Percentiles rank a stretch among this genome's conserved stretches.
Evolutionary conservation across 2,797 vertebrate genomes (phyloP).

Genomic region (Pampus argenteus): DNA sequence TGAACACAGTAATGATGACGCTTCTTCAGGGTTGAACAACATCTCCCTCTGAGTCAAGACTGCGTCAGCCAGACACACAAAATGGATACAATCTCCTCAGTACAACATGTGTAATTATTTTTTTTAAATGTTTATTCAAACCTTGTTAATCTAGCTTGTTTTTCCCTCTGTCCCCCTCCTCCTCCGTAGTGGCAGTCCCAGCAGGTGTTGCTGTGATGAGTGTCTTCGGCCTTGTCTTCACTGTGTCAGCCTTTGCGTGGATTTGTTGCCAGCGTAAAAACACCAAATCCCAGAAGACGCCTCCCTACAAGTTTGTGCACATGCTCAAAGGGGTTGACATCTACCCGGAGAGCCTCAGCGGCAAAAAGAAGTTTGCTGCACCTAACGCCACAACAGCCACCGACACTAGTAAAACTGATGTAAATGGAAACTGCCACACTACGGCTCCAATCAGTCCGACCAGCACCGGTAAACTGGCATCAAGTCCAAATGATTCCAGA

Average conservation of each 20-base stretch:
- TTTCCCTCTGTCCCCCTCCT: slow-evolving; percentile 38
- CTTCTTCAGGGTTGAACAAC: slow-evolving; percentile 37
- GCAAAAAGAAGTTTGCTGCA: slow-evolving; percentile 94
- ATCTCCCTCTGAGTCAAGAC: slow-evolving; percentile 57
- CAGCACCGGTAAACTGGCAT: slow-evolving; percentile 67
- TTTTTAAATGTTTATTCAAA: background rate
- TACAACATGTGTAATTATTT: slow-evolving; percentile 7
- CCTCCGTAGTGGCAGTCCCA: slow-evolving; percentile 90
- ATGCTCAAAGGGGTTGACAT: slow-evolving; percentile 99
- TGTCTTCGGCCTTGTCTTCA: slow-evolving; percentile 96
- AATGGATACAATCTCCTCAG: slow-evolving; percentile 21
- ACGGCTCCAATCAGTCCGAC: slow-evolving; percentile 39
- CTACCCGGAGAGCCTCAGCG: slow-evolving; percentile 94
- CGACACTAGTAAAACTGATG: slow-evolving; percentile 75
- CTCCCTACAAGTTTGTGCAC: slow-evolving; percentile 98
- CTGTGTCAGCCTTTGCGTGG: slow-evolving; percentile 95
- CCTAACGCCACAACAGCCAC: slow-evolving; percentile 77
- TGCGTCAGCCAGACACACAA: slow-evolving; percentile 47
- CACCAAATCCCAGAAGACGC: slow-evolving; percentile 93
- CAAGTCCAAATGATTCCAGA: slow-evolving; percentile 83
- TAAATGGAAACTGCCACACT: slow-evolving; percentile 79
- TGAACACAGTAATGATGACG: slow-evolving; percentile 9
- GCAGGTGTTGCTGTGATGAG: slow-evolving; percentile 94
- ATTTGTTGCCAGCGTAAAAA: slow-evolving; percentile 99
- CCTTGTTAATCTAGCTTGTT: slow-evolving; percentile 10